These are phyloP conservation scores for Pygoscelis adeliae DNA, from an alignment of 2,113 vertebrate species.

Conservation along the genomic window DNA sequence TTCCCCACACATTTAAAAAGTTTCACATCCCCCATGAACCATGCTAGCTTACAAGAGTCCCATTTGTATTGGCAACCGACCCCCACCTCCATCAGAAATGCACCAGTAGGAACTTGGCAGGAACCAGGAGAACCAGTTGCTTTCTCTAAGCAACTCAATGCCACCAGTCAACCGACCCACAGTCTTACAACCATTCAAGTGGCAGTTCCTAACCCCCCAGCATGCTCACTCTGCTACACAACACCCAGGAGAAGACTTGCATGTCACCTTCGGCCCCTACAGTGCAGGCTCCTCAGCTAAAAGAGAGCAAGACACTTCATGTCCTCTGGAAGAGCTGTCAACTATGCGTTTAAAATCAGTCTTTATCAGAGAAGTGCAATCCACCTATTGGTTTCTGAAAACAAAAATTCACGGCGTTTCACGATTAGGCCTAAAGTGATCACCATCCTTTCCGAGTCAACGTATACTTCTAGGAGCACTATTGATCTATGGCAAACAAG, in stretches of 20 bases:
- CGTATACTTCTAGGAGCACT: neutral
- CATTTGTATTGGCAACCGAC: neutral
- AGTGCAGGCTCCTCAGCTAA: neutral
- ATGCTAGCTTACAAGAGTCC: neutral
- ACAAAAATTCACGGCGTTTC: neutral
- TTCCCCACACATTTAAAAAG: neutral
- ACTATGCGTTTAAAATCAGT: fast-evolving
- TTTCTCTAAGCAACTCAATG: neutral
- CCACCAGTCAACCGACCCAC: neutral
- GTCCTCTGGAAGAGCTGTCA: neutral
- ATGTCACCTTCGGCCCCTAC: fast-evolving
- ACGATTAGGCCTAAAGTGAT: fast-evolving
- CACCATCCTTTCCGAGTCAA: neutral
- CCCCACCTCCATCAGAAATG: neutral
- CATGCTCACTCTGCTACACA: neutral
- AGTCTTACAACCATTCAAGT: neutral
- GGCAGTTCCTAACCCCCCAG: neutral
- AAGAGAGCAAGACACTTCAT: neutral
- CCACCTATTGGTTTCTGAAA: neutral
- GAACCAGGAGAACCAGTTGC: neutral
- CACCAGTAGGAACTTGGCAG: neutral
- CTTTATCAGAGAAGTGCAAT: neutral
- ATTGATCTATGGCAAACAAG: neutral
- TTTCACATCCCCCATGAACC: neutral
- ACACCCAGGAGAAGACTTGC: neutral